phyloP scores from a whole-genome alignment of 1,140 invertebrate species.

The Zaprionus tsacasi region DNA sequence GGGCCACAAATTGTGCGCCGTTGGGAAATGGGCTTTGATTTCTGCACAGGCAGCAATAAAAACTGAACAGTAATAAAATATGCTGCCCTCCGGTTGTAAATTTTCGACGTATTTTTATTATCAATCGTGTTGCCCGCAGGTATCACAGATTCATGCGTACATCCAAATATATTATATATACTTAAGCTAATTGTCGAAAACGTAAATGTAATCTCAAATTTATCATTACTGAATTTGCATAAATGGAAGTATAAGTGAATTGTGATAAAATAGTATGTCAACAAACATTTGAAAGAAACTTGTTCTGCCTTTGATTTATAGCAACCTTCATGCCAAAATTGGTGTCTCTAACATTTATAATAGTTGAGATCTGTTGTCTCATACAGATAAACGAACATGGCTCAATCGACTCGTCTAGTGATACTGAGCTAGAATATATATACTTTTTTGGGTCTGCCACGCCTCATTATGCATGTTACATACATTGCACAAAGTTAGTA shows the following conservation, averaged over 20 bases:
- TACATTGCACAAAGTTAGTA: no score
- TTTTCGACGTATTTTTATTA: conserved; percentile 25
- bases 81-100: conserved; percentile 22
- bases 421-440: no score
- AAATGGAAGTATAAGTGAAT: conserved; percentile 4
- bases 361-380: no score
- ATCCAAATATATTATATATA: neutral
- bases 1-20: conserved; percentile 49
- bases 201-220: conserved; percentile 15
- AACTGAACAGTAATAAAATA: conserved; percentile 69
- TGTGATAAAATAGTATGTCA: conserved; percentile 6
- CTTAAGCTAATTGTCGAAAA: conserved; percentile 31
- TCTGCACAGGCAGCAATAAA: conserved; percentile 57
- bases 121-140: conserved; percentile 30
- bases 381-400: no score
- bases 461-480: no score
- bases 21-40: conserved; percentile 68
- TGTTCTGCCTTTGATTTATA: no score
- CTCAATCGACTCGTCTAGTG: no score
- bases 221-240: conserved; percentile 62
- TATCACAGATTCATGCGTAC: conserved; percentile 5
- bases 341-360: no score
- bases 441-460: no score
- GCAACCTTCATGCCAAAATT: no score
- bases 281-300: neutral